Evolutionary conservation across 2,888 invertebrate genomes (phyloP), one percentile per base, ranked within the genome.

Genomic region (Acrobeloides nanus): DNA sequence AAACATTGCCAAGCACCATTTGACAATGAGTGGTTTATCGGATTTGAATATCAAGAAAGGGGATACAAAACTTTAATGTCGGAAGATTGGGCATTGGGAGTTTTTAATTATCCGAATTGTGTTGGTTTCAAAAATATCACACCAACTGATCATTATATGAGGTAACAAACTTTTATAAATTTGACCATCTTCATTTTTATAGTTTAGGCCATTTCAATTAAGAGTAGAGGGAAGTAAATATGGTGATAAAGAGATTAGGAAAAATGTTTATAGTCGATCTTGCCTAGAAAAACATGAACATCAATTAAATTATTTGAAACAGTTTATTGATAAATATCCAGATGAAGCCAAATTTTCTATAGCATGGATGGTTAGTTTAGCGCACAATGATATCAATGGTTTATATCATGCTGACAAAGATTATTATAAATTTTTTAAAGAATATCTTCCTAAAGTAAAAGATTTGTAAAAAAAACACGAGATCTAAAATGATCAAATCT

Each of bases 41-140:
- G 33, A 12, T 55, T 15, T 10, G 38, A 48, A 12, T 48, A 21
- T 21, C 20, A 54, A 10, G 38, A 51, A 10, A 23, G 24, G 4
- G 57, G 57, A 15, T 51, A 57, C 29, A 5, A 18, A 17, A 51
- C 55, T n/a, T 23, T 51, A 55, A 37, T 43, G 34, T 20, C 46
- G 3, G 51, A 50, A 24, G 51, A 50, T 47, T 50, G 51, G 51
- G 44, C 43, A 5, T 12, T 26, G 12, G 47, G 47, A 3, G 29
- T 46, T 2, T 46, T 46, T 26, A 46, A 46, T 23, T 46, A 47
- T 43, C 47, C 47, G 1, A 49, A 21, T 31, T 50, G 48, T 34
- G n/a, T 17, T 15, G 47, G 47, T 2, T 46, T 46, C 18, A 27
- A n/a, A 25, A 27, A 38, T 7, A n/a, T n/a, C n/a, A 12, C 29